A percentile compares a stretch with the other conserved stretches of the same genome.
Conservation (phyloP, 2,888 invertebrate species). For the Ditula angustiorana region DNA sequence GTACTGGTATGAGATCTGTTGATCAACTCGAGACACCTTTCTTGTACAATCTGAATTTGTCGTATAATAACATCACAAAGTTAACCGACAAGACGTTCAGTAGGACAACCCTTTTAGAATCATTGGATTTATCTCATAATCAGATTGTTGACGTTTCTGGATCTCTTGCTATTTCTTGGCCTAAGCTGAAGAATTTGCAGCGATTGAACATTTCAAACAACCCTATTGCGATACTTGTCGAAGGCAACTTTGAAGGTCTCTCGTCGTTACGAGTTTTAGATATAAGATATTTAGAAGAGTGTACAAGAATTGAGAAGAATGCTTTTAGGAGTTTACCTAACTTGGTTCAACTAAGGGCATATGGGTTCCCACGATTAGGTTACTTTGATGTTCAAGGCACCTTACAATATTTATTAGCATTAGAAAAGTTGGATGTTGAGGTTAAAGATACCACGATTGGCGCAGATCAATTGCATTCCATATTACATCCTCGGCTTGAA, state of each 20-base stretch:
- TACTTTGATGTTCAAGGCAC: conserved; percentile 95
- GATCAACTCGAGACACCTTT: conserved; percentile 94
- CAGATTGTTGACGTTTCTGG: conserved; percentile 85
- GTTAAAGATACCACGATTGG: conserved; percentile 93
- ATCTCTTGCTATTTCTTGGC: conserved; percentile 88
- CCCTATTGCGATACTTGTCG: conserved; percentile 91
- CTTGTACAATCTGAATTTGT: conserved; percentile 91
- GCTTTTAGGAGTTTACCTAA: conserved; percentile 91
- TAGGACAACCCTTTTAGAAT: conserved; percentile 91
- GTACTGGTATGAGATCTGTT: conserved; percentile 89
- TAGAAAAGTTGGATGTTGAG: conserved; percentile 93
- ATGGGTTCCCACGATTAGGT: conserved; percentile 91
- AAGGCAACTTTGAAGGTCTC: conserved; percentile 91
- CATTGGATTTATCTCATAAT: conserved; percentile 92
- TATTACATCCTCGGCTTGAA: conserved; percentile 91
- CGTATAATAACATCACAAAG: conserved; percentile 89
- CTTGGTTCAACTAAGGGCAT: conserved; percentile 89
- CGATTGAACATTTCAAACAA: conserved; percentile 93
- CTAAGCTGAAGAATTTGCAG: conserved; percentile 89
- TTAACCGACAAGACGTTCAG: conserved; percentile 90
- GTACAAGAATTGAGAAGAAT: conserved; percentile 92
- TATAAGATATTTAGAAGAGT: conserved; percentile 88
- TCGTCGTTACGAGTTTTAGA: conserved; percentile 87
- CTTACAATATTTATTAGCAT: conserved; percentile 89
- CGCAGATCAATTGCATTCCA: conserved; percentile 92